Evolutionary conservation across 2,888 invertebrate species (phyloP), one percentile per base, ranked within the genome.

Genomic region (Charanyca ferruginea): DNA sequence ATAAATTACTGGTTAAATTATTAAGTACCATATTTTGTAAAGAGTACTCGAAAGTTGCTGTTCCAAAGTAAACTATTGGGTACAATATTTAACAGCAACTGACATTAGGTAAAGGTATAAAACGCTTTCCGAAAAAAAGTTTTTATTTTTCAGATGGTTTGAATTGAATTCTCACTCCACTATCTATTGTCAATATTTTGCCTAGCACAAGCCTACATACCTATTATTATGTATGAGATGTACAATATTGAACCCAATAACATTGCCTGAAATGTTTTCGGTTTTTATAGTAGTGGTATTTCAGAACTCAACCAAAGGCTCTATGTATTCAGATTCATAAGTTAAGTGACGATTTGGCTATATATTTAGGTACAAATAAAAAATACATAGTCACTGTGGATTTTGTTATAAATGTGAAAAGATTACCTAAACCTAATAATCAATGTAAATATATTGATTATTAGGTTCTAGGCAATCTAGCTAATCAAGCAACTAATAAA

Each of bases 181-280:
- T 9, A 9, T 58, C 20, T 13, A 48, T 57, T 58, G 22, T 54
- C 41, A 32, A 52, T 74, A 32, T 66, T 59, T 71, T 45, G 41
- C 51, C 47, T 47, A 57, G 13, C 51, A n/a, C 5, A 13, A 20
- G 13, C 9, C 41, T 49, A 32, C 18, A 45, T 25, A 35, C 16
- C 1, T 18, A 38, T 38, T 13, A 38, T 38, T 38, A 38, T 38
- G 35, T 38, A 38, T 7, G 13, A 3, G 13, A 18, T 54, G 35
- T 32, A 18, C 22, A 41, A 41, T 9, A 9, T 69, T 38, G 45
- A 3, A 22, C 5, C 45, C 55, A 52, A 74, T 64, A 59, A 42
- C 20, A 32, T 41, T 11, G 38, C 51, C 38, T 32, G 16, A 54
- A 51, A 47, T 41, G 23, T 38, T 76, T 62, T 69, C 47, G 52